Percentiles rank a stretch among this genome's conserved stretches.
phyloP scores from a whole-genome alignment of 2,113 vertebrate species.

The Salvator merianae region DNA sequence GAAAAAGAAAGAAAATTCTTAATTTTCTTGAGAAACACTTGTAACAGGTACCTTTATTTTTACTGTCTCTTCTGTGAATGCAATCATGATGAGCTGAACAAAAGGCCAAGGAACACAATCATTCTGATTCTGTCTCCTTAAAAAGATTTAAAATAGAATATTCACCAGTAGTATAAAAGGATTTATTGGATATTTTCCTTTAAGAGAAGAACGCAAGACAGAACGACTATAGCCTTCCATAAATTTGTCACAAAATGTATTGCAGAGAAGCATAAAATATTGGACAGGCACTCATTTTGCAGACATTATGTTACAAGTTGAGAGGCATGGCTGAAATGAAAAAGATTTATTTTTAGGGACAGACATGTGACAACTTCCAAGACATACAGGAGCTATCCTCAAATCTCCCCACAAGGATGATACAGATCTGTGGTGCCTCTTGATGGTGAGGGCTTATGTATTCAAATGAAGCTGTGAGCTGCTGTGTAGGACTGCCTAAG shows the following conservation, averaged over 20 bases:
- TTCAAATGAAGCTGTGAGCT: too few relatives aligned
- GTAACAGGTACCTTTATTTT: not conserved
- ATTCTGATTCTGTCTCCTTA: not conserved
- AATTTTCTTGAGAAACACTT: not conserved
- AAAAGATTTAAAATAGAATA: not conserved
- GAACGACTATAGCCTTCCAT: not conserved
- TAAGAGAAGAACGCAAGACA: not conserved
- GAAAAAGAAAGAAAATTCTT: not conserved
- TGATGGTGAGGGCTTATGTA: too few relatives aligned
- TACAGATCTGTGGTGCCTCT: too few relatives aligned
- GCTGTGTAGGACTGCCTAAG: too few relatives aligned
- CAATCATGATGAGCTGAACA: slow-evolving; percentile 11
- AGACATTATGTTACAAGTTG: not conserved
- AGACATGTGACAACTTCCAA: not conserved
- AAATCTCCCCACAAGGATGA: not conserved
- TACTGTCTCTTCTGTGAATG: not conserved
- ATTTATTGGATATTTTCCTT: not conserved
- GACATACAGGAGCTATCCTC: not conserved
- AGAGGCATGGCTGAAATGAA: not conserved
- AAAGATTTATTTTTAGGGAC: not conserved
- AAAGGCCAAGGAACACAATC: slow-evolving; percentile 26
- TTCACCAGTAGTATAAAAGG: not conserved
- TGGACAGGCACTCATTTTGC: not conserved
- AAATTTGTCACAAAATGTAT: not conserved
- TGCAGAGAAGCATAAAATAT: not conserved